A percentile compares a stretch with the other conserved stretches of the same genome.
These are phyloP conservation scores for Drosophila mulleri DNA, from an alignment of 2,888 invertebrate species.

Conservation along the genomic window DNA sequence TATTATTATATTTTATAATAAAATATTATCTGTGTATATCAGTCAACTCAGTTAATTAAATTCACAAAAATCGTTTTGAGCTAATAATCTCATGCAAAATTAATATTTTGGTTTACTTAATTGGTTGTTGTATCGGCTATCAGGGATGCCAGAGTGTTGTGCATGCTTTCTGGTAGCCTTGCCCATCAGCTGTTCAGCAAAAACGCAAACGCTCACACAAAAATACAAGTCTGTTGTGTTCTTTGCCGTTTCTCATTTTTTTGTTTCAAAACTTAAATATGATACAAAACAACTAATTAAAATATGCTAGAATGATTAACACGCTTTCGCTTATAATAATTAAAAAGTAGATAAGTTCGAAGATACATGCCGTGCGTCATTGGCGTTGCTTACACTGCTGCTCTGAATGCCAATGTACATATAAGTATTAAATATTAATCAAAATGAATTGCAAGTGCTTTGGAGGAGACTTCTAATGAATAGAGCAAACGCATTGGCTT, in stretches of 20 bases:
- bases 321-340: not conserved
- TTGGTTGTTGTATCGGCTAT: conserved; percentile 28
- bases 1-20: not conserved
- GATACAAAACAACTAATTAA: conserved; percentile 1
- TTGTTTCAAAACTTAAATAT: conserved; percentile 31
- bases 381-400: conserved; percentile 15
- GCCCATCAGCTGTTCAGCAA: conserved; percentile 36
- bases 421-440: conserved; percentile 54
- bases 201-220: conserved; percentile 19
- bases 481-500: conserved; percentile 8
- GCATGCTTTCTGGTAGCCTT: conserved; percentile 22
- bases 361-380: conserved; percentile 11
- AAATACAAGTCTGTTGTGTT: conserved; percentile 21
- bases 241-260: conserved; percentile 17
- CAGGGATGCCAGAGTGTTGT: conserved; percentile 32
- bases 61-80: not conserved
- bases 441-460: conserved; percentile 27
- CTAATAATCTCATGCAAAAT: not conserved
- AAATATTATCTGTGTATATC: not conserved
- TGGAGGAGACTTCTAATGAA: not conserved
- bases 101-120: not conserved
- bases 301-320: not conserved
- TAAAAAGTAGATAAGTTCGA: not conserved
- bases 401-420: conserved; percentile 24
- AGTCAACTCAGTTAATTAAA: not conserved